Percentiles rank a stretch among this genome's conserved stretches.
Evolutionary conservation across 2,113 vertebrate species (phyloP).

Genomic region (Atrichornis clamosus): DNA sequence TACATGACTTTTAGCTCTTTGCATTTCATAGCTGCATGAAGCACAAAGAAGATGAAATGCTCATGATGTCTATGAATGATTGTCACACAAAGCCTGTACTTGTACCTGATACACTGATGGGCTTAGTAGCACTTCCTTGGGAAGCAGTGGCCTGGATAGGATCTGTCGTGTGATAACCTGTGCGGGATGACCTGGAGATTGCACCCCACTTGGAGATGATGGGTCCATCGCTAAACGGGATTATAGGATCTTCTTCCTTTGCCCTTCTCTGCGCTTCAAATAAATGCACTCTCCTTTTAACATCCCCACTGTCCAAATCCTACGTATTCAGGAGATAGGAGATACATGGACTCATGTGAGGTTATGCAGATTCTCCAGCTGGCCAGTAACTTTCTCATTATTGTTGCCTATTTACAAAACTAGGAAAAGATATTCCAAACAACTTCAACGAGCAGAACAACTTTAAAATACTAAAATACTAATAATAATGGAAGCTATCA

Average conservation of each 20-base stretch:
- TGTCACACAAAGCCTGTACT: not conserved
- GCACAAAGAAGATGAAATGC: not conserved
- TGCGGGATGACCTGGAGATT: conserved; percentile 92
- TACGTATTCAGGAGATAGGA: conserved; percentile 5
- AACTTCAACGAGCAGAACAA: not conserved
- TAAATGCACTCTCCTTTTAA: conserved; percentile 85
- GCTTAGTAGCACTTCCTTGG: conserved; percentile 88
- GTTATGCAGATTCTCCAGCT: not conserved
- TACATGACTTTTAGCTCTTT: not conserved
- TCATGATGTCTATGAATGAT: fast-evolving
- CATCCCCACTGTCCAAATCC: conserved; percentile 82
- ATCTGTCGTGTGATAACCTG: conserved; percentile 91
- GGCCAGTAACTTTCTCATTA: not conserved
- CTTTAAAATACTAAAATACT: not conserved
- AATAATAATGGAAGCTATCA: not conserved
- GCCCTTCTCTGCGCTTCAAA: conserved; percentile 86
- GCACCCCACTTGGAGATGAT: conserved; percentile 99
- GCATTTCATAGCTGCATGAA: not conserved
- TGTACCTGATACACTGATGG: conserved; percentile 91
- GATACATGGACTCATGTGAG: not conserved
- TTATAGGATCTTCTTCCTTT: conserved; percentile 96
- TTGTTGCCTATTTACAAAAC: not conserved
- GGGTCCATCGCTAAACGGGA: conserved; percentile 93
- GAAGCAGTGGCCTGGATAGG: conserved; percentile 94
- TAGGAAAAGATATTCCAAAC: not conserved